Evolutionary conservation across 2,113 vertebrate species (phyloP).

Genomic region (Microcebus ravelobensis): DNA sequence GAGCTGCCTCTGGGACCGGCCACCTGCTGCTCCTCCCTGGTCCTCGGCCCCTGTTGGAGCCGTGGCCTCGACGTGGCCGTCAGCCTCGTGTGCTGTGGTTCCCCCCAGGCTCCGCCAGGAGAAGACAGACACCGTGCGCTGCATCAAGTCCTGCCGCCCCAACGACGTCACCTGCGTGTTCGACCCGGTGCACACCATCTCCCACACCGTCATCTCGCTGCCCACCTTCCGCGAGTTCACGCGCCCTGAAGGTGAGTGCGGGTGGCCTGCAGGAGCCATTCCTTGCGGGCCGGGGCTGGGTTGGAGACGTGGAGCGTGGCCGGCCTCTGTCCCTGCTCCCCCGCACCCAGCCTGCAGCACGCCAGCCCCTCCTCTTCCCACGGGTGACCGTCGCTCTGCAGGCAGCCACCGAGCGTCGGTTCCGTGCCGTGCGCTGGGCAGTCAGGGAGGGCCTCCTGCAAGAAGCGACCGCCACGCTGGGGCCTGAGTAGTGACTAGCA

Average conservation of each 20-base stretch:
- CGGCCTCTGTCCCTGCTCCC: fast-evolving
- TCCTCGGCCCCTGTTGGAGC: fast-evolving
- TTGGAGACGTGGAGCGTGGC: neutral
- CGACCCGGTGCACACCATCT: conserved; percentile 93
- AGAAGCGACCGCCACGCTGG: neutral
- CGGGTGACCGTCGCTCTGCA: fast-evolving
- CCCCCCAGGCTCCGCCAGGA: conserved; percentile 83
- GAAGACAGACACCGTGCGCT: conserved; percentile 92
- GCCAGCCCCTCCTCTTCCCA: neutral
- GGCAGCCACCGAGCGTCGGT: neutral
- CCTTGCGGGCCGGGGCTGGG: neutral
- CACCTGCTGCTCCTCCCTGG: neutral
- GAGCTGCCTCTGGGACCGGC: neutral
- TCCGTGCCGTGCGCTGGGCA: neutral
- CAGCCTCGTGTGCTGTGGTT: conserved; percentile 14
- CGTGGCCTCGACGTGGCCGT: neutral
- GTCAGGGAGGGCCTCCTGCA: neutral
- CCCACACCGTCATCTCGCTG: conserved; percentile 95
- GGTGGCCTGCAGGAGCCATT: neutral
- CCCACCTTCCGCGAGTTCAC: conserved; percentile 96
- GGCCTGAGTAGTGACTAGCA: neutral
- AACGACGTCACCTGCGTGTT: conserved; percentile 89
- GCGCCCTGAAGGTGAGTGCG: conserved; percentile 91
- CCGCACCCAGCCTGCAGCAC: fast-evolving
- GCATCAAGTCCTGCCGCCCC: conserved; percentile 93